Percentiles rank a stretch among this genome's conserved stretches.
Evolutionary conservation across 1,140 invertebrate species (phyloP).

Genomic region (Sipha flava): DNA sequence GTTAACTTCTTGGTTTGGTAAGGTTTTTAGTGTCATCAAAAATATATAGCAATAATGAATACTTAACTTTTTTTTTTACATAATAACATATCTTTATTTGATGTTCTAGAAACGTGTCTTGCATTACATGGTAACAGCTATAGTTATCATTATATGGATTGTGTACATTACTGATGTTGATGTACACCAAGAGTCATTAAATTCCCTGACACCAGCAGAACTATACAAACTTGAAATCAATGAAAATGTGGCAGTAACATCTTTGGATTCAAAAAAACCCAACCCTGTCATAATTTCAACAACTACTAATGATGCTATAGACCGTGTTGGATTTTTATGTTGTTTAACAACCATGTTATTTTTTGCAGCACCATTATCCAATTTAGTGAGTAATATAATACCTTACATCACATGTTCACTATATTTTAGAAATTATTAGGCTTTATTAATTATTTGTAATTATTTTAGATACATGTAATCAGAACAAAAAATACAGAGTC

Average conservation of each 20-base stretch:
- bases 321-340: conserved; percentile 53
- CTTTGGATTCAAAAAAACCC: not conserved
- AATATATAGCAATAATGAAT: no score
- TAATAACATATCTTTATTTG: not conserved
- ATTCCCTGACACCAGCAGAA: not conserved
- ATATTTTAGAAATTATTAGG: no score
- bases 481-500: conserved; percentile 63
- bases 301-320: conserved; percentile 32
- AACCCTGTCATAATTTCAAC: not conserved
- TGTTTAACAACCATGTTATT: conserved; percentile 64
- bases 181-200: not conserved
- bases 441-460: not conserved
- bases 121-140: not conserved
- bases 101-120: not conserved
- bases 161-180: not conserved
- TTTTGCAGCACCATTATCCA: conserved; percentile 67
- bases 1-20: no score
- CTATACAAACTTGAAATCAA: not conserved
- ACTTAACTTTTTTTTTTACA: no score
- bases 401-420: not conserved
- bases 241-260: conserved; percentile 32
- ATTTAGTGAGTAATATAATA: conserved; percentile 48
- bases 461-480: conserved; percentile 57
- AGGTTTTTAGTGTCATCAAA: no score
- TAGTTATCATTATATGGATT: not conserved